Percentiles rank a stretch among this genome's conserved stretches.
Evolutionary conservation across 2,797 vertebrate species (phyloP).

Genomic region (Artibeus jamaicensis): DNA sequence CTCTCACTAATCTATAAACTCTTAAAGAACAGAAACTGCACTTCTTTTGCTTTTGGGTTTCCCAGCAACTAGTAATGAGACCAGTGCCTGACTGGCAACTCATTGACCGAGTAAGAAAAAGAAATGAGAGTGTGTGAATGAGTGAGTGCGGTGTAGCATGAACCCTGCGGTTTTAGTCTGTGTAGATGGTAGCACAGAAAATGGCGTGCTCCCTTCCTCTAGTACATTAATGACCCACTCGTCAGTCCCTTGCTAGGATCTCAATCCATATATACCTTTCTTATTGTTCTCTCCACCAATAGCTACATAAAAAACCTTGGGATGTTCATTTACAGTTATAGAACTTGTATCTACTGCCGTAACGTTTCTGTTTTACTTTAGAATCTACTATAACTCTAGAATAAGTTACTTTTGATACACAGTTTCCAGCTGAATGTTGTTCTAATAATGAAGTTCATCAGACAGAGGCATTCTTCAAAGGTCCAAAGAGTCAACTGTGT

Average conservation of each 20-base stretch:
- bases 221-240: background rate
- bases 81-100: background rate
- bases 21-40: background rate
- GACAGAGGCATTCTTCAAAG: conserved; percentile 73
- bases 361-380: conserved; percentile 49
- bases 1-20: background rate
- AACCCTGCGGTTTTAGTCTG: background rate
- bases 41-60: background rate
- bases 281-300: background rate
- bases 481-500: conserved; percentile 82
- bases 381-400: conserved; percentile 58
- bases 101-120: background rate
- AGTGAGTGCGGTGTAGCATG: background rate
- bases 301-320: background rate
- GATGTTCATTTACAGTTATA: background rate
- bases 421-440: conserved; percentile 59
- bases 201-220: background rate
- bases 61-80: background rate
- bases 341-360: background rate
- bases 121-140: background rate
- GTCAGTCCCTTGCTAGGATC: background rate
- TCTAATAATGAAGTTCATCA: conserved; percentile 74
- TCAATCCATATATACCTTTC: background rate
- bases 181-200: background rate
- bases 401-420: conserved; percentile 45